Evolutionary conservation across 2,113 vertebrate species (phyloP).

Genomic region (Erythrolamprus reginae): DNA sequence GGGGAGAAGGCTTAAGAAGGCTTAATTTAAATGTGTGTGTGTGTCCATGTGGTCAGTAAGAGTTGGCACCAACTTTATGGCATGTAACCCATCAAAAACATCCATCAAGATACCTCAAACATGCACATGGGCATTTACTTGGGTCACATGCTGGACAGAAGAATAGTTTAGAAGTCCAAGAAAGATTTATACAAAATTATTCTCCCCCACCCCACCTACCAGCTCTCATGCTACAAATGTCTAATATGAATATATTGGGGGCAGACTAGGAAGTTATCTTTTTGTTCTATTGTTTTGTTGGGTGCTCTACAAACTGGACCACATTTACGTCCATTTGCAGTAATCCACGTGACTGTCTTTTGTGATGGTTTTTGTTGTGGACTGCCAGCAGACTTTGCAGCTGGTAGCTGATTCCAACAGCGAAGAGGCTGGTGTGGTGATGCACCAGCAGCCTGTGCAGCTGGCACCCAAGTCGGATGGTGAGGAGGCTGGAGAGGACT

Average conservation of each 20-base stretch:
- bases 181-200: not conserved
- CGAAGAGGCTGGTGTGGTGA: no score
- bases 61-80: not conserved
- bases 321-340: not conserved
- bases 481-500: no score
- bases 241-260: not conserved
- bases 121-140: not conserved
- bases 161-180: not conserved
- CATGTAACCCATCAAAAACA: not conserved
- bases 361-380: no score
- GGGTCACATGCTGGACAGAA: not conserved
- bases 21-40: not conserved
- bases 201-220: not conserved
- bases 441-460: no score
- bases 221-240: not conserved
- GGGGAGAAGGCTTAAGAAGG: not conserved
- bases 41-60: not conserved
- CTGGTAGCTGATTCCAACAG: no score
- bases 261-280: not conserved
- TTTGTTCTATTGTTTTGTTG: not conserved
- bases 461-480: no score
- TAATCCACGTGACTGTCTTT: not conserved
- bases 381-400: no score
- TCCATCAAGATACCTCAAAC: not conserved
- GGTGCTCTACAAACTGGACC: not conserved